These are phyloP conservation scores for Thecocarcelia acutangulata DNA, from an alignment of 2,888 invertebrate genomes.

Conservation along the genomic window DNA sequence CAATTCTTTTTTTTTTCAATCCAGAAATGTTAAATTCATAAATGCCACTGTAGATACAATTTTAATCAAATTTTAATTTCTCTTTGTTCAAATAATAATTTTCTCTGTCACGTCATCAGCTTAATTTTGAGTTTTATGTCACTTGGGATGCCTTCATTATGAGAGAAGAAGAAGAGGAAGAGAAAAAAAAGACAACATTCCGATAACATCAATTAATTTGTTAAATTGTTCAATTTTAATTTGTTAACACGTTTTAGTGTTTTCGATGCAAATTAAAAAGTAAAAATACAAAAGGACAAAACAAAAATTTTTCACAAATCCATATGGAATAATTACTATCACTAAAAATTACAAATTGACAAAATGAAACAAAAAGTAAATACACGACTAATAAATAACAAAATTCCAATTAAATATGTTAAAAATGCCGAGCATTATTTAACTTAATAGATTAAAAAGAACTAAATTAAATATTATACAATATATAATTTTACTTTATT, in stretches of 20 bases:
- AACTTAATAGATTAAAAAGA: constrained; percentile 25
- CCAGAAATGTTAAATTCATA: too few species aligned
- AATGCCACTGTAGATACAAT: too few species aligned
- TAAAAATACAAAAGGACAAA: constrained; percentile 8
- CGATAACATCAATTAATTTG: constrained; percentile 29
- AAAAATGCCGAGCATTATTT: constrained; percentile 52
- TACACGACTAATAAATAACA: constrained; percentile 10
- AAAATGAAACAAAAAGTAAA: constrained; percentile 8
- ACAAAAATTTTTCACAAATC: constrained; percentile 38
- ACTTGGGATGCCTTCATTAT: constrained; percentile 23
- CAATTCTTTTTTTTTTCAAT: too few species aligned
- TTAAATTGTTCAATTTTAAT: constrained; percentile 39
- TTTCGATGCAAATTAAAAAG: constrained; percentile 26
- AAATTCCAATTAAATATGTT: constrained; percentile 28
- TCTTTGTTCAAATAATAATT: too few species aligned
- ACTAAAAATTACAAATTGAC: constrained; percentile 25
- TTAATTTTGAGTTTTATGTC: not conserved
- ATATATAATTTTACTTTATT: constrained; percentile 17
- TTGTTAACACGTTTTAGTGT: constrained; percentile 68
- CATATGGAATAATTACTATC: constrained; percentile 41
- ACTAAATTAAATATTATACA: not conserved
- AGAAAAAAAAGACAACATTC: not conserved
- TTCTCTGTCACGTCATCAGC: too few species aligned
- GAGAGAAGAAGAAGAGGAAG: too few species aligned
- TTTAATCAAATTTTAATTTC: too few species aligned